Evolutionary conservation across 2,113 vertebrate species (phyloP).

Genomic region (Polyodon spathula): DNA sequence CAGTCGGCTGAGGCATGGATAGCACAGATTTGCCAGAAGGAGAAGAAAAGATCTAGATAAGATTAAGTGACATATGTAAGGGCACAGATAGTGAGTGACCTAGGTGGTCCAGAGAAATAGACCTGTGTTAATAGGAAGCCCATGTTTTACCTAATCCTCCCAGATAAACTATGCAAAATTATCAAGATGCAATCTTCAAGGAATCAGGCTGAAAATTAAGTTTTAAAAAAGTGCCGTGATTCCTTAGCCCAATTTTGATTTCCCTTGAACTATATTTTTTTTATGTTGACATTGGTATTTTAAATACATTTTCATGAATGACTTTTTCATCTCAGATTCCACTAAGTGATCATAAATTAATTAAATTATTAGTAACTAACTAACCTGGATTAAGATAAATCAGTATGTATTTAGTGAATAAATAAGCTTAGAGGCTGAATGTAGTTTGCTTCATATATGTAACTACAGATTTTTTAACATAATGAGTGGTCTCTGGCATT

Average conservation of each 20-base stretch:
- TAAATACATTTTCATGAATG: no score
- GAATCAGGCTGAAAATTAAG: conserved; percentile 79
- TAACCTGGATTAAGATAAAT: no score
- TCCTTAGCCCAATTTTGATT: conserved; percentile 71
- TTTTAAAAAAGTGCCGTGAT: conserved; percentile 71
- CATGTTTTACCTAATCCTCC: conserved; percentile 73
- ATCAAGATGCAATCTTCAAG: conserved; percentile 74
- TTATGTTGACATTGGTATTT: no score
- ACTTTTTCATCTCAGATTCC: no score
- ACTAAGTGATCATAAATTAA: no score
- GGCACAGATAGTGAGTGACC: conserved; percentile 69
- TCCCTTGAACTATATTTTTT: no score
- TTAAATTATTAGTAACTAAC: no score
- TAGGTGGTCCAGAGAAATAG: conserved; percentile 66
- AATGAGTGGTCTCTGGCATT: no score
- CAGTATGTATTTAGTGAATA: no score
- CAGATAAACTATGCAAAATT: conserved; percentile 77
- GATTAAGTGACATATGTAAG: conserved; percentile 79
- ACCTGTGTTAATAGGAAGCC: conserved; percentile 70
- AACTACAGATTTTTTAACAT: no score
- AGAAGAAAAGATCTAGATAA: conserved; percentile 77
- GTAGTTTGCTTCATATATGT: no score
- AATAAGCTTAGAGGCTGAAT: no score
- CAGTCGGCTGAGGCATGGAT: conserved; percentile 55
- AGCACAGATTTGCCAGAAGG: conserved; percentile 61